A percentile compares a stretch with the other conserved stretches of the same genome.
phyloP scores from a whole-genome alignment of 2,797 vertebrate species.

The Antrozous pallidus region DNA sequence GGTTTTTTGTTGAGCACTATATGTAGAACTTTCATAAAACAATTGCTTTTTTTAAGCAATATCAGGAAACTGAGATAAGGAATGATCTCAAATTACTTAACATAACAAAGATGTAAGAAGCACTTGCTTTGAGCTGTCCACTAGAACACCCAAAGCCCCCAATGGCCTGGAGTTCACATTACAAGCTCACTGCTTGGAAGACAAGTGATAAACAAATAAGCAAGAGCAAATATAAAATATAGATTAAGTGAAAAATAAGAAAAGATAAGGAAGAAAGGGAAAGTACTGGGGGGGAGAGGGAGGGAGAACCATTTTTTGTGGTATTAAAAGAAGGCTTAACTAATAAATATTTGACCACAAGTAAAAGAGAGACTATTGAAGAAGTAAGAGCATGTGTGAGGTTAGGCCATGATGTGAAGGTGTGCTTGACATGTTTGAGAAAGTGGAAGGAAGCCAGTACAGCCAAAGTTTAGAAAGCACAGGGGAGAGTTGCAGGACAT shows the following conservation, averaged over 20 bases:
- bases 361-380: neutral
- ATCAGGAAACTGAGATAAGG: neutral
- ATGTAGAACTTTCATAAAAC: neutral
- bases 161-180: neutral
- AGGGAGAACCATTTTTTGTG: neutral
- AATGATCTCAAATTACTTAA: neutral
- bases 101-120: neutral
- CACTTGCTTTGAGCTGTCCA: neutral
- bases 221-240: neutral
- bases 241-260: neutral
- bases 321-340: neutral
- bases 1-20: neutral
- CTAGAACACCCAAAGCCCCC: neutral
- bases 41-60: neutral
- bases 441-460: neutral
- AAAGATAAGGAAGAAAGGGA: neutral
- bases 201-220: neutral
- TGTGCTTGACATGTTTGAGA: neutral
- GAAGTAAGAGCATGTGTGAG: neutral
- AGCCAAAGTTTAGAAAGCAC: neutral
- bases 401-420: neutral
- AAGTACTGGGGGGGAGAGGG: accelerated
- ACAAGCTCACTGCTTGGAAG: neutral
- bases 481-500: neutral
- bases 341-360: neutral